phyloP scores from a whole-genome alignment of 2,888 invertebrate genomes.

The Callosobruchus maculatus region DNA sequence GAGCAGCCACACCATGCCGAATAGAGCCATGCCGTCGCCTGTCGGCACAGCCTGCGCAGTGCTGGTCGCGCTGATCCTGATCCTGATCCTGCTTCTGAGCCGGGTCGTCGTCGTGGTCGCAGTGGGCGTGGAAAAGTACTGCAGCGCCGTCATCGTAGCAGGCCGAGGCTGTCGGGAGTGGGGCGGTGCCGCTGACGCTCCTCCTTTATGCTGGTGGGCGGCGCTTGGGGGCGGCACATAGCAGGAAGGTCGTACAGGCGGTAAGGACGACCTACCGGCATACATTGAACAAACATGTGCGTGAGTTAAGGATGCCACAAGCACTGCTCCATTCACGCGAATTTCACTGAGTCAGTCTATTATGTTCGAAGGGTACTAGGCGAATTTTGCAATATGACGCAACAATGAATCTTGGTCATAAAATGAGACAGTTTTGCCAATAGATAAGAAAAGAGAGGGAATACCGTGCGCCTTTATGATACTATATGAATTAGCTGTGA shows the following conservation, averaged over 20 bases:
- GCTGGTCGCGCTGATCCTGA: background rate
- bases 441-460: too few species aligned
- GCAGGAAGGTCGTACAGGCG: background rate
- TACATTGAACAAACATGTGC: background rate
- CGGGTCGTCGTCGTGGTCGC: background rate
- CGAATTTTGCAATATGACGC: too few species aligned
- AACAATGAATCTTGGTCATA: too few species aligned
- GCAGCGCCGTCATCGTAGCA: background rate
- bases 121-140: background rate
- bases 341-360: too few species aligned
- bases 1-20: conserved; percentile 82
- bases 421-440: too few species aligned
- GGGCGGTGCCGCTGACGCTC: background rate
- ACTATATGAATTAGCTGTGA: too few species aligned
- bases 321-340: too few species aligned
- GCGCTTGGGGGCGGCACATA: background rate
- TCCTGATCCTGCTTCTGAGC: background rate
- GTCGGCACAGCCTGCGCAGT: background rate
- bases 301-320: background rate
- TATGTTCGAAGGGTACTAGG: too few species aligned
- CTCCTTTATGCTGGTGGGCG: background rate
- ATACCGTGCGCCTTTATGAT: too few species aligned
- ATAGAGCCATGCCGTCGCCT: conserved; percentile 70
- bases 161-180: background rate
- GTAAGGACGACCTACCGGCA: background rate